Base-by-base conservation (phyloP, 2,113 vertebrate genomes). In the Serinus canaria region DNA sequence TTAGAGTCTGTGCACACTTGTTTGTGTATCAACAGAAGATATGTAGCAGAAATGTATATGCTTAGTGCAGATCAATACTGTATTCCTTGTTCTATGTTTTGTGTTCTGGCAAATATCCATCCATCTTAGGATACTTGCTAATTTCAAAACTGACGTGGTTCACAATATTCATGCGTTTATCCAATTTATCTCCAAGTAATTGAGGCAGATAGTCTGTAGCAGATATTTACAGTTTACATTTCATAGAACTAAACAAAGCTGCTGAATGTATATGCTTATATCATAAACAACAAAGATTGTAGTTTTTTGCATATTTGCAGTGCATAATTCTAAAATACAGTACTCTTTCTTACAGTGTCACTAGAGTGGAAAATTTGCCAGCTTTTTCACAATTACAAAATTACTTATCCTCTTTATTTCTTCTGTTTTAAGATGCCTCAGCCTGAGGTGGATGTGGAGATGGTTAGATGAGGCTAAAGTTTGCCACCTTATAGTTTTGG, bases 161-260 rank as follows among this genome's bases (percentile, higher is more conserved):
- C 37, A 55, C 24, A 60, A 35, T 77, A 49, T 81, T 53, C 10
- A 11, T 85, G 9, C 75, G 37, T 89, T 87, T 84, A 52, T 78
- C 70, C 17, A 43, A 2, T 60, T 69, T 53, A 46, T 77, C 35
- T 90, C 52, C 56, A 81, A 80, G 55, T 88, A 90, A 69, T 69
- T 58, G 50, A 92, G 47, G 30, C 66, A 84, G 47, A 44, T 77
- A 89, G 49, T 60, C 49, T 60, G 33, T 84, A 78, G 41, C 74
- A 90, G 39, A 19, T 95, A 83, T 73, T 93, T 92, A 50, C 85
- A 93, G 63, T 94, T 97, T 86, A 41, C 8, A 9, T 95, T 96
- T 94, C 94, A 79, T 11, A 75, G 37, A 94, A n/a, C 53, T 92
- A 80, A 96, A 97, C 76, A 96, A 97, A 88, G 82, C 92, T 92